Conservation (phyloP, 2,888 invertebrate genomes). For the Chrysolina haemoptera region DNA sequence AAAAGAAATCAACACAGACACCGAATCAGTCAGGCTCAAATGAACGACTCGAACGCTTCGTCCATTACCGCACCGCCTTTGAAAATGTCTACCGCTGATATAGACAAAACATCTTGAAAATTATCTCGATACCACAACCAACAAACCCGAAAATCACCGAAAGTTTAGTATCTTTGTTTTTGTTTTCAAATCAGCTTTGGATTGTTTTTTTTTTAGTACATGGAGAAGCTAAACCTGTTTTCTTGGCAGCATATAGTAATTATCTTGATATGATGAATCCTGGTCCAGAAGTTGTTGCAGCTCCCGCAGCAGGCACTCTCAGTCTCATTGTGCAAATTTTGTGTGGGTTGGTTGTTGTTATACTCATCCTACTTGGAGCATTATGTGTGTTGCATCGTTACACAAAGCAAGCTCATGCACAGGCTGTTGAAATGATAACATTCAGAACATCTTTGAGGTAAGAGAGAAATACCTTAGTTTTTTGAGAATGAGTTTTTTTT, state of each 20-base stretch:
- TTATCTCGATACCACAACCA: no score
- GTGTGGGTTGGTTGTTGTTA: slow-evolving; percentile 76
- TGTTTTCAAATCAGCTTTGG: no score
- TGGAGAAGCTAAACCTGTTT: slow-evolving; percentile 66
- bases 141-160: no score
- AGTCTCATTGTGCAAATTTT: slow-evolving; percentile 80
- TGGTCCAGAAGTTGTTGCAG: slow-evolving; percentile 73
- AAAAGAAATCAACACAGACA: no score
- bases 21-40: no score
- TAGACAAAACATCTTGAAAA: no score
- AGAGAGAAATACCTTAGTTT: slow-evolving; percentile 24
- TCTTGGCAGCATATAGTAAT: slow-evolving; percentile 80
- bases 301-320: slow-evolving; percentile 69
- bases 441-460: slow-evolving; percentile 79
- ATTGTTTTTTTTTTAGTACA: slow-evolving; percentile 68
- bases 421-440: slow-evolving; percentile 79
- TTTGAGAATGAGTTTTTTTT: no score
- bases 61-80: no score
- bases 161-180: no score
- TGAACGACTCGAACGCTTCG: no score
- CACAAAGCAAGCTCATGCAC: slow-evolving; percentile 77
- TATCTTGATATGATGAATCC: slow-evolving; percentile 83
- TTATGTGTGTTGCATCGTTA: slow-evolving; percentile 79
- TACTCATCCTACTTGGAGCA: slow-evolving; percentile 75
- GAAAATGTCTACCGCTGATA: no score